Base-by-base conservation (phyloP, 1,140 invertebrate species). In the Pseudomyrmex gracilis region DNA sequence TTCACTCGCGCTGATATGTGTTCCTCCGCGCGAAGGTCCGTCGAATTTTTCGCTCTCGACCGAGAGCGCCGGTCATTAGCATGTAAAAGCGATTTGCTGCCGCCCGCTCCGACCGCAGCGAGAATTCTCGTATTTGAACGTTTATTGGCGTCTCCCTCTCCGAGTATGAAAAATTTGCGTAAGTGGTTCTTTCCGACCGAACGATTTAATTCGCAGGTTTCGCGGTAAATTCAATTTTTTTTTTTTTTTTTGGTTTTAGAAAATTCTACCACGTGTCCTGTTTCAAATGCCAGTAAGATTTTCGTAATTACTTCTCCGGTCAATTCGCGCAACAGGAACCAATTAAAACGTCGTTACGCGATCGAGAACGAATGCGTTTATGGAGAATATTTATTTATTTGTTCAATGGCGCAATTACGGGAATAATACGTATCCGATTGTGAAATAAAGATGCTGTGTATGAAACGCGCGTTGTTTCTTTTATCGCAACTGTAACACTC, bases 21-120 rank as follows among this genome's bases (percentile, higher is more conserved):
- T n/a, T 1, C 17, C 5, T 24, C 24, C 9, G 22, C 10, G 51
- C 15, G 4, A 1, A 47, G 49, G 47, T 71, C 34, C 47, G 47
- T 2, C 76, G 57, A 67, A 43, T 47, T 60, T 58, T 20, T 24
- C 66, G 15, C n/a, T 4, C 13, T 3, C 4, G 53, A 34, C 15
- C 7, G 43, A 80, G 24, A 71, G 4, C 7, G 66, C 34, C 20
- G 64, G 53, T 78, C 43, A 70, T 70, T 57, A 70, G 20, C 53
- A 47, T 53, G 17, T 53, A 8, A 55, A 34, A 34, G 34, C 45
- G 12, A 78, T 47, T 34, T 24, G n/a, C 10, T 43, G 20, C 51
- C 34, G 34, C 5, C 34, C 34, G 34, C 0, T 34, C 34, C 34
- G 5, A 34, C 34, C 7, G 34, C 34, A 34, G 34, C 34, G 5